Percentiles rank a stretch among this genome's conserved stretches.
Evolutionary conservation across 2,113 vertebrate species (phyloP).

Genomic region (Megaceryle torquata): DNA sequence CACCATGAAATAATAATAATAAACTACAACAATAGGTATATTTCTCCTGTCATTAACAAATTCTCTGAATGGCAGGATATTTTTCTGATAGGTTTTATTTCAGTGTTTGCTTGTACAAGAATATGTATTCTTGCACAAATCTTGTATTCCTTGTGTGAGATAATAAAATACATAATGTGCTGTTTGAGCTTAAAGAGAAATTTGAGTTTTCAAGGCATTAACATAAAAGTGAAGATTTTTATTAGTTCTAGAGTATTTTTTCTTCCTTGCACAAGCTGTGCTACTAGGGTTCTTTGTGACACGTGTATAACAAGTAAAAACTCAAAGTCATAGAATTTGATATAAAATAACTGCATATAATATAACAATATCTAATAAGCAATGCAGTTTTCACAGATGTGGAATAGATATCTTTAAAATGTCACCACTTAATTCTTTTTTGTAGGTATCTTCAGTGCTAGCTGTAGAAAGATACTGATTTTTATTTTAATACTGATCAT

Average conservation of each 20-base stretch:
- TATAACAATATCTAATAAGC: conserved; percentile 52
- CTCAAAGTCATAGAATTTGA: neutral
- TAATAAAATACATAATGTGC: neutral
- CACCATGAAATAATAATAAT: neutral
- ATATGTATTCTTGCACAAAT: neutral
- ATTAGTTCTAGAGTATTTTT: conserved; percentile 39
- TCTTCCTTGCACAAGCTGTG: neutral
- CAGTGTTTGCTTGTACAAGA: neutral
- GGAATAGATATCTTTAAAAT: conserved; percentile 50
- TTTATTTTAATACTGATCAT: conserved; percentile 29
- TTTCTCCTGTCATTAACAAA: neutral
- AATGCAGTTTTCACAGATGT: conserved; percentile 6
- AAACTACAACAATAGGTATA: neutral
- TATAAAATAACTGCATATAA: conserved; percentile 25
- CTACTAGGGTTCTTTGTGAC: neutral
- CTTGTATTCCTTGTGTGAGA: neutral
- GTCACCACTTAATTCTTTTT: conserved; percentile 18
- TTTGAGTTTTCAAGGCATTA: conserved; percentile 47
- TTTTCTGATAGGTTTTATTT: conserved; percentile 2
- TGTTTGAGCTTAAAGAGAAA: neutral
- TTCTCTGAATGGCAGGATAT: neutral
- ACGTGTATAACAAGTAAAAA: conserved; percentile 25
- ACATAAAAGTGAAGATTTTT: conserved; percentile 17
- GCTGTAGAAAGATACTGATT: conserved; percentile 1
- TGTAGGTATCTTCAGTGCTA: neutral